A percentile compares a stretch with the other conserved stretches of the same genome.
Evolutionary conservation across 2,888 invertebrate genomes (phyloP).

Genomic region (Tinea semifulvella): DNA sequence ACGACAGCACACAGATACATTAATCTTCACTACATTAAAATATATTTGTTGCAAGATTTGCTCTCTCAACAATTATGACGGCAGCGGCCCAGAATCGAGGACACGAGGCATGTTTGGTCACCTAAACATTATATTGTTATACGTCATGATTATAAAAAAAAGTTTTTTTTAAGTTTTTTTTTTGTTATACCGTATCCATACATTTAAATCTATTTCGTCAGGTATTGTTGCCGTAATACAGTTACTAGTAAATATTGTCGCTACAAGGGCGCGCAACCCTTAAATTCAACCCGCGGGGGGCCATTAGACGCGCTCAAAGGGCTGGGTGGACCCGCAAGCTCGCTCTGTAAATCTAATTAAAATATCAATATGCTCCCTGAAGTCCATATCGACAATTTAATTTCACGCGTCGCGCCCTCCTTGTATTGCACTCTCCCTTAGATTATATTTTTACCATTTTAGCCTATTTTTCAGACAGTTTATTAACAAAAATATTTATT

Average conservation of each 20-base stretch:
- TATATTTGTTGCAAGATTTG: too few relatives aligned
- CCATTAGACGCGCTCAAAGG: slow-evolving; percentile 63
- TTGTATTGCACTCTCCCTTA: slow-evolving; percentile 12
- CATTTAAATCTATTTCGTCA: too few relatives aligned
- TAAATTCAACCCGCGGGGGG: slow-evolving; percentile 60
- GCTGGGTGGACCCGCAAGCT: slow-evolving; percentile 52
- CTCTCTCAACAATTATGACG: too few relatives aligned
- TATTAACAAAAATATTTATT: too few relatives aligned
- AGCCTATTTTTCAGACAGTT: background rate
- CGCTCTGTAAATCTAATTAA: slow-evolving; percentile 66
- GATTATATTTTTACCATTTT: slow-evolving; percentile 11
- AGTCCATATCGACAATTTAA: slow-evolving; percentile 60
- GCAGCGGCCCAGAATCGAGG: too few relatives aligned
- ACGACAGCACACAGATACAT: too few relatives aligned
- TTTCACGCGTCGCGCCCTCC: slow-evolving; percentile 54
- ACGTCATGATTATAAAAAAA: too few relatives aligned
- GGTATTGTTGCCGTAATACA: slow-evolving; percentile 64
- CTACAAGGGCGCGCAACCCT: slow-evolving; percentile 61
- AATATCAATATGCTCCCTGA: slow-evolving; percentile 64
- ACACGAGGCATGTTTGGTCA: too few relatives aligned
- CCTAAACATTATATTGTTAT: too few relatives aligned
- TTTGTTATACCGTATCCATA: too few relatives aligned
- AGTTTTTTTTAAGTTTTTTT: too few relatives aligned
- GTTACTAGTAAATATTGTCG: slow-evolving; percentile 65
- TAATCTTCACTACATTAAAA: too few relatives aligned